A percentile compares a stretch with the other conserved stretches of the same genome.
Evolutionary conservation across 2,888 invertebrate species (phyloP).

Genomic region (Tetragnatha montana): DNA sequence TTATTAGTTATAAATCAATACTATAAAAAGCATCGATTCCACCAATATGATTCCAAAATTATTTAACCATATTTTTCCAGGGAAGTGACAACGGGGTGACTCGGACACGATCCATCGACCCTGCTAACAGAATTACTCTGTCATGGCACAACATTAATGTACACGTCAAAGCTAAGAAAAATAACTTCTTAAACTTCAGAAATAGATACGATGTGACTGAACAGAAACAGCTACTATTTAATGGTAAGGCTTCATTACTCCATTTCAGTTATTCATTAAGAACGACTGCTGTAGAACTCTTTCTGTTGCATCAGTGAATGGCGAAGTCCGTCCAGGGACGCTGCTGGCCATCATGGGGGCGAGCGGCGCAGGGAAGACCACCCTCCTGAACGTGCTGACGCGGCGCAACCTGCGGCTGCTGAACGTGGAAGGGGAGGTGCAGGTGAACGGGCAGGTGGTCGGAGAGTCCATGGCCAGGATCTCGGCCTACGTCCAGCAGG

Average conservation of each 20-base stretch:
- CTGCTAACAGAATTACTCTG: slow-evolving; percentile 71
- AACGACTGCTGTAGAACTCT: too few species aligned
- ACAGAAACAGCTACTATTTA: slow-evolving; percentile 46
- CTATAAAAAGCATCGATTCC: too few species aligned
- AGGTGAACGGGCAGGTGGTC: slow-evolving; percentile 82
- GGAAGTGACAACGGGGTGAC: background rate
- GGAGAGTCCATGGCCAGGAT: slow-evolving; percentile 77
- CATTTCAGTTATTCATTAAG: too few species aligned
- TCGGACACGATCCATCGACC: slow-evolving; percentile 40
- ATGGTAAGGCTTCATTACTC: too few species aligned
- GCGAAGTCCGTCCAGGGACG: slow-evolving; percentile 90
- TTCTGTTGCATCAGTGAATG: slow-evolving; percentile 81
- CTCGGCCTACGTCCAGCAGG: slow-evolving; percentile 94
- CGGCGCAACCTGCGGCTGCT: slow-evolving; percentile 81
- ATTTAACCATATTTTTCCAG: slow-evolving; percentile 21
- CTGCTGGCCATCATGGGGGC: slow-evolving; percentile 88
- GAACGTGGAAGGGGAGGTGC: slow-evolving; percentile 74
- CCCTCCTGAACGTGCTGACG: slow-evolving; percentile 91
- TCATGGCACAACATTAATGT: slow-evolving; percentile 74
- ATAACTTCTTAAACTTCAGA: slow-evolving; percentile 5
- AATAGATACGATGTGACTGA: slow-evolving; percentile 18
- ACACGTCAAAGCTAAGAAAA: slow-evolving; percentile 71
- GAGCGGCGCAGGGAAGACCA: slow-evolving; percentile 94
- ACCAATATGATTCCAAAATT: too few species aligned
- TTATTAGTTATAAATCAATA: too few species aligned